Evolutionary conservation across 1,140 invertebrate genomes (phyloP).

Genomic region (Papilio machaon): DNA sequence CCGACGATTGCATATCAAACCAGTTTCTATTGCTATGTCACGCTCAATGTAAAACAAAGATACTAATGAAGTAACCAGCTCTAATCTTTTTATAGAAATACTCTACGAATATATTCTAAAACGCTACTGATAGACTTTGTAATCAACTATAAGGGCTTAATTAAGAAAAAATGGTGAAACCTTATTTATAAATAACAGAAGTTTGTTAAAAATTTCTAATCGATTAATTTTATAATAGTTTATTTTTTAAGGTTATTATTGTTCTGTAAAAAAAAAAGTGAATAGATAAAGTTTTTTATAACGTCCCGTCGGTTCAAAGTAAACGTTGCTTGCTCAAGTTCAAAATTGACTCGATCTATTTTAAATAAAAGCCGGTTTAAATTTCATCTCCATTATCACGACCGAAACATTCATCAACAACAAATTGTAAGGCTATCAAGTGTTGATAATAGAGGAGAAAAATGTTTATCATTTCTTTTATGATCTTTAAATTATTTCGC

Average conservation of each 20-base stretch:
- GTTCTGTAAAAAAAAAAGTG: not conserved
- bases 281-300: not conserved
- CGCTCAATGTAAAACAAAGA: constrained; percentile 30
- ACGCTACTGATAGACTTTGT: not conserved
- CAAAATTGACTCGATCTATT: constrained; percentile 28
- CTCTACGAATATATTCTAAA: not conserved
- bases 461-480: constrained; percentile 27
- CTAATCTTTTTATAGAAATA: constrained; percentile 8
- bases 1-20: constrained; percentile 32
- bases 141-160: not conserved
- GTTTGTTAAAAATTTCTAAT: not conserved
- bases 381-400: constrained; percentile 34
- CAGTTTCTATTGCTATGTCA: constrained; percentile 28
- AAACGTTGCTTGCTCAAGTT: constrained; percentile 14
- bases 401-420: constrained; percentile 35
- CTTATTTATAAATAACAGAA: not conserved
- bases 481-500: constrained; percentile 26
- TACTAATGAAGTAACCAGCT: constrained; percentile 25
- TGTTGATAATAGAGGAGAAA: constrained; percentile 26
- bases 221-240: no score
- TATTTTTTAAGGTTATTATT: not conserved
- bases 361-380: constrained; percentile 32
- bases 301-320: not conserved
- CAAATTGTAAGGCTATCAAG: constrained; percentile 35
- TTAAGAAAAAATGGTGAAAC: not conserved